phyloP scores from a whole-genome alignment of 2,797 vertebrate species.

The Falco peregrinus region DNA sequence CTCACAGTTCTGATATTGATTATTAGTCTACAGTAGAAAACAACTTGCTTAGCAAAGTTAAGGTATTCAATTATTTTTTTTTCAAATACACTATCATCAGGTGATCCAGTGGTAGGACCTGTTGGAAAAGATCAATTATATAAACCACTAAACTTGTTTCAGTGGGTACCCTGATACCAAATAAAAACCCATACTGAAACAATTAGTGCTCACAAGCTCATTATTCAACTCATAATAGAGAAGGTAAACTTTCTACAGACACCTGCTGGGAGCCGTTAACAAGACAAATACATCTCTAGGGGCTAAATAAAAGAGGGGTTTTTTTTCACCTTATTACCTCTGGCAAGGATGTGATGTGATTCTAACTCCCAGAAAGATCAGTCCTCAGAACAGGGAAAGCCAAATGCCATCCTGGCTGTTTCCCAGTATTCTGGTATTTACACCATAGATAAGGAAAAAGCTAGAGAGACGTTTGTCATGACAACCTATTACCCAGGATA shows the following conservation, averaged over 20 bases:
- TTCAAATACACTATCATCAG: not conserved
- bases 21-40: not conserved
- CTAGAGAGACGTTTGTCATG: not conserved
- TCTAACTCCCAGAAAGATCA: not conserved
- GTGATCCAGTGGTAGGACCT: not conserved
- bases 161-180: not conserved
- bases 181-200: not conserved
- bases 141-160: not conserved
- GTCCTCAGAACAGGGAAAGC: not conserved
- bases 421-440: not conserved
- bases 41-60: not conserved
- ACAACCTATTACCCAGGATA: not conserved
- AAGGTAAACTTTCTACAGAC: not conserved
- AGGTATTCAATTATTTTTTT: not conserved
- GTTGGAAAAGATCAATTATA: not conserved
- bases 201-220: not conserved
- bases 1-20: not conserved
- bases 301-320: not conserved
- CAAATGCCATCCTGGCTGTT: not conserved
- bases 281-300: not conserved
- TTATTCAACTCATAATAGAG: not conserved
- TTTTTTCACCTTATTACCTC: not conserved
- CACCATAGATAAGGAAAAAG: not conserved
- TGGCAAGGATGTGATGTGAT: not conserved
- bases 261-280: not conserved